Conservation (phyloP, 2,797 vertebrate species). For the Enoplosus armatus region DNA sequence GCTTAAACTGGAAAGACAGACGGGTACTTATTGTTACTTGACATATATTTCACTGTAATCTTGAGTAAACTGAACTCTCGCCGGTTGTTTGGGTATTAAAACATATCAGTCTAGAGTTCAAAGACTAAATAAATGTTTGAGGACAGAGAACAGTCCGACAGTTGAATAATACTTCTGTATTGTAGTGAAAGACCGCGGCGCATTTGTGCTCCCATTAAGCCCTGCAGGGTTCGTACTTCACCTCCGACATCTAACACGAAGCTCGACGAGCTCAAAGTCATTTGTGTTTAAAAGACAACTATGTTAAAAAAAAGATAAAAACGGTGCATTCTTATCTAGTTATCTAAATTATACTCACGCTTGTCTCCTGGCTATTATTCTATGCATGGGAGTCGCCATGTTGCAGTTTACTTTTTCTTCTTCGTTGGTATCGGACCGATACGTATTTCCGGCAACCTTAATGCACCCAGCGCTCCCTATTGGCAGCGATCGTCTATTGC, state of each 20-base stretch:
- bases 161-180: background rate
- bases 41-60: background rate
- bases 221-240: too few relatives aligned
- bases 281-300: background rate
- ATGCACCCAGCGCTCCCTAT: background rate
- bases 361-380: conserved; percentile 94
- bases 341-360: conserved; percentile 87
- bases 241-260: fast-evolving
- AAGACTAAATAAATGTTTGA: background rate
- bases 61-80: fast-evolving
- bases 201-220: background rate
- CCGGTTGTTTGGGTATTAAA: fast-evolving
- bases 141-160: fast-evolving
- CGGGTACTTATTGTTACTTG: background rate
- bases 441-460: conserved; percentile 21
- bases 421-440: conserved; percentile 5
- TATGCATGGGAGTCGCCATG: conserved; percentile 99
- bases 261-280: background rate
- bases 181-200: conserved; percentile 16
- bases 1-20: background rate
- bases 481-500: background rate
- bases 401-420: conserved; percentile 79
- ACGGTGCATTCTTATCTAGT: fast-evolving
- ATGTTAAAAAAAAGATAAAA: background rate
- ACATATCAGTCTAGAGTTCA: fast-evolving